A percentile compares a stretch with the other conserved stretches of the same genome.
Conservation (phyloP, 2,113 vertebrate species). For the Megaleporinus macrocephalus region DNA sequence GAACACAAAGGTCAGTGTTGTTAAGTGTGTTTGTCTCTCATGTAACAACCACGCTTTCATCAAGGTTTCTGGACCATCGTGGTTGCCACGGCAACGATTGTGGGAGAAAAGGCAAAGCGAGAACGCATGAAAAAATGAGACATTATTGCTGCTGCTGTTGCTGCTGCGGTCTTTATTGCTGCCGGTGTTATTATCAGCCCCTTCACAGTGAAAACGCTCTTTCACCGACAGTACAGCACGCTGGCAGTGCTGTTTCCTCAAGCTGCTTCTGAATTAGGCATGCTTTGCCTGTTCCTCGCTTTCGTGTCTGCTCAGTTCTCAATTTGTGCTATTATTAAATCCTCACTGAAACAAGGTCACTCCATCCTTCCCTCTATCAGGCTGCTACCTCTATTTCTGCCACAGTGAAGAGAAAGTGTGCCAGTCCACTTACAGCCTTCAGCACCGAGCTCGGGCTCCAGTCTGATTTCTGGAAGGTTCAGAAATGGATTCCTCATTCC, state of each 20-base stretch:
- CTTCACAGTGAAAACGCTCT: background rate
- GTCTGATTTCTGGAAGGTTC: too few relatives aligned
- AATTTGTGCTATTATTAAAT: conserved; percentile 75
- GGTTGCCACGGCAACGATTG: conserved; percentile 43
- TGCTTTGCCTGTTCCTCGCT: conserved; percentile 61
- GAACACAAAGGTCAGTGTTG: conserved; percentile 20
- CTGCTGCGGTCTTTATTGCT: background rate
- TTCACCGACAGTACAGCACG: background rate
- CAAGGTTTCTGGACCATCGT: conserved; percentile 16
- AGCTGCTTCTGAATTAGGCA: conserved; percentile 30
- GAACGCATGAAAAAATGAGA: background rate
- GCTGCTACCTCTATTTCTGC: conserved; percentile 64
- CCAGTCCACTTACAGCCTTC: conserved; percentile 9
- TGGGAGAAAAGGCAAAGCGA: background rate
- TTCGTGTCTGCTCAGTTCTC: conserved; percentile 70
- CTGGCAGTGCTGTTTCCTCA: background rate
- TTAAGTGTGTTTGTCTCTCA: conserved; percentile 16
- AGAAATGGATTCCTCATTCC: too few relatives aligned
- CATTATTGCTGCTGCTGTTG: background rate
- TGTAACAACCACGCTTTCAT: conserved; percentile 1
- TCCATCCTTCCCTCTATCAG: conserved; percentile 68
- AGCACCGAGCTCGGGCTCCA: too few relatives aligned
- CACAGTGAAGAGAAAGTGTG: conserved; percentile 65
- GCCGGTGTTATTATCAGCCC: background rate
- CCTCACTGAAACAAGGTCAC: conserved; percentile 76